These are phyloP conservation scores for Uria lomvia DNA, from an alignment of 2,113 vertebrate genomes.

Conservation along the genomic window DNA sequence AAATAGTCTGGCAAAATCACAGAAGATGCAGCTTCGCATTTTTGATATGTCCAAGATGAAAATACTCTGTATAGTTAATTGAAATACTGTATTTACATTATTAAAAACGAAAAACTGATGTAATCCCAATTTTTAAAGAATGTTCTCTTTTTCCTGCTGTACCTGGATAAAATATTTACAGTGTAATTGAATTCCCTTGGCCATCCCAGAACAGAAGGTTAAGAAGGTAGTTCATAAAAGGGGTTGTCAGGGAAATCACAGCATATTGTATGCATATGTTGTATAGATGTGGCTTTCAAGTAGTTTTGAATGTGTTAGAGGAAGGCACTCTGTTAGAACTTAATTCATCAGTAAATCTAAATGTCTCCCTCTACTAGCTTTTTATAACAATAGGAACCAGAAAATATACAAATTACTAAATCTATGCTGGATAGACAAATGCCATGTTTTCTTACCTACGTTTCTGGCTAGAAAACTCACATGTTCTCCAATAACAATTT, in stretches of 20 bases:
- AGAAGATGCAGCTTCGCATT: background rate
- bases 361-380: background rate
- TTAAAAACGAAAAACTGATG: background rate
- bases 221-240: background rate
- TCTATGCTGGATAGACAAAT: background rate
- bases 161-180: background rate
- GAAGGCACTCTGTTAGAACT: background rate
- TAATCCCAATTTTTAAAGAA: background rate
- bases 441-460: background rate
- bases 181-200: background rate
- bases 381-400: background rate
- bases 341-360: background rate
- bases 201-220: background rate
- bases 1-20: background rate
- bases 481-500: background rate
- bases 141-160: background rate
- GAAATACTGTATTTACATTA: background rate
- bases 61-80: background rate
- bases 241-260: background rate
- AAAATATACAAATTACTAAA: background rate
- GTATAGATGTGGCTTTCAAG: background rate
- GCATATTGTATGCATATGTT: background rate
- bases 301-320: background rate
- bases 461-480: background rate
- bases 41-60: background rate